Evolutionary conservation across 2,888 invertebrate genomes (phyloP).

Genomic region (Crepidodera aurea): DNA sequence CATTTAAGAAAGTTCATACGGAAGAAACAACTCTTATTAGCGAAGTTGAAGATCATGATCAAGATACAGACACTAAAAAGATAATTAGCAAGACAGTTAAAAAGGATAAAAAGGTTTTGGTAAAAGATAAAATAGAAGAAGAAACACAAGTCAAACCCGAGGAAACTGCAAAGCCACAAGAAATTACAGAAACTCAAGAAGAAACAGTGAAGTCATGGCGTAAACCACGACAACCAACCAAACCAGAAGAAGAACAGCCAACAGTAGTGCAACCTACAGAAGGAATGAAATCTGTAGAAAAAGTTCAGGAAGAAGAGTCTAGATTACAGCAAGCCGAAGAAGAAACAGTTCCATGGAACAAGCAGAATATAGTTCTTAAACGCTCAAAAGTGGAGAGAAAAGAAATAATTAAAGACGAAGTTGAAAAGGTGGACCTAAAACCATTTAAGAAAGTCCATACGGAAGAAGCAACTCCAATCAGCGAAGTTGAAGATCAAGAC

Average conservation of each 20-base stretch:
- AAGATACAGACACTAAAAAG: constrained; percentile 51
- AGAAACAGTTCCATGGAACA: constrained; percentile 64
- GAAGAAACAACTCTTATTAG: constrained; percentile 15
- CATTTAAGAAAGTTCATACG: constrained; percentile 36
- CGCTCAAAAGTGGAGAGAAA: constrained; percentile 57
- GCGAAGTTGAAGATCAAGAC: constrained; percentile 27
- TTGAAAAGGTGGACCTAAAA: constrained; percentile 49
- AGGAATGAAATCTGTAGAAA: constrained; percentile 24
- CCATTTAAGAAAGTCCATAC: constrained; percentile 30
- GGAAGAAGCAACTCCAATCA: not conserved
- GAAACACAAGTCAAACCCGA: constrained; percentile 46
- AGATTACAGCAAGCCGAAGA: constrained; percentile 14
- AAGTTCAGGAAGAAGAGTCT: not conserved
- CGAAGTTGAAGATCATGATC: constrained; percentile 13
- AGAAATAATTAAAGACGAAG: constrained; percentile 68
- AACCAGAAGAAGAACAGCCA: constrained; percentile 40
- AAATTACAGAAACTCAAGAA: not conserved
- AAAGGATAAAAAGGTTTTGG: constrained; percentile 62
- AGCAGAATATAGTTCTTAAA: constrained; percentile 68
- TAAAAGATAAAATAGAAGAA: constrained; percentile 66
- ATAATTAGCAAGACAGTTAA: constrained; percentile 62
- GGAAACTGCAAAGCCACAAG: not conserved
- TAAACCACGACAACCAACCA: constrained; percentile 16
- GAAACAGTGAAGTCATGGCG: constrained; percentile 29
- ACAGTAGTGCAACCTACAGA: constrained; percentile 56